A percentile compares a stretch with the other conserved stretches of the same genome.
These are phyloP conservation scores for Micropoecilia bifurca DNA, from an alignment of 2,797 vertebrate species.

Conservation along the genomic window DNA sequence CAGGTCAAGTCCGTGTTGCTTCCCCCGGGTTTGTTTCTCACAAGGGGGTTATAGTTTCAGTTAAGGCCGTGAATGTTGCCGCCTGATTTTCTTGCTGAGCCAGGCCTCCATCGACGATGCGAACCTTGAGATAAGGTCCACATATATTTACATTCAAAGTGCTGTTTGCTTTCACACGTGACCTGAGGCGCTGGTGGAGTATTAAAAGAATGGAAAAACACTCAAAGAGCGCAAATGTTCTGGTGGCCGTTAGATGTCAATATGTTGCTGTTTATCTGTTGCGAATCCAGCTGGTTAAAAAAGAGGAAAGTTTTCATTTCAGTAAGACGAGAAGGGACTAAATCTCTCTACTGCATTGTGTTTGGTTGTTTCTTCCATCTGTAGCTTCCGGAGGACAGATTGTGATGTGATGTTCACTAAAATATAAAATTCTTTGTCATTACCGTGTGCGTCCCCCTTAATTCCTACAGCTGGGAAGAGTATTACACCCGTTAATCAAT, in stretches of 20 bases:
- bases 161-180: conserved; percentile 22
- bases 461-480: conserved; percentile 16
- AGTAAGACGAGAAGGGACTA: conserved; percentile 28
- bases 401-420: conserved; percentile 23
- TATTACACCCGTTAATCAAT: conserved; percentile 11
- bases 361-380: conserved; percentile 33
- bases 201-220: conserved; percentile 39
- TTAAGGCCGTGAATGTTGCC: conserved; percentile 56
- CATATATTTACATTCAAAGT: conserved; percentile 62
- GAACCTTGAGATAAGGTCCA: conserved; percentile 50
- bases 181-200: conserved; percentile 24
- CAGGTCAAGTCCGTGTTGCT: conserved; percentile 60
- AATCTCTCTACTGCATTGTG: conserved; percentile 27
- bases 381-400: conserved; percentile 14
- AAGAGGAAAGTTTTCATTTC: conserved; percentile 21
- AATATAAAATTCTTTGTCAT: conserved; percentile 25
- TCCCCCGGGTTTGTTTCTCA: conserved; percentile 30
- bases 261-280: conserved; percentile 33
- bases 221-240: conserved; percentile 24
- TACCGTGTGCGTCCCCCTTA: conserved; percentile 21
- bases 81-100: conserved; percentile 21
- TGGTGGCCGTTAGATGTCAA: conserved; percentile 31
- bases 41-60: conserved; percentile 45
- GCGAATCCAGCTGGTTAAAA: conserved; percentile 21
- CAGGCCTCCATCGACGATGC: conserved; percentile 28